These are phyloP conservation scores for Caenorhabditis afra DNA, from an alignment of 2,888 invertebrate genomes.

Conservation along the genomic window DNA sequence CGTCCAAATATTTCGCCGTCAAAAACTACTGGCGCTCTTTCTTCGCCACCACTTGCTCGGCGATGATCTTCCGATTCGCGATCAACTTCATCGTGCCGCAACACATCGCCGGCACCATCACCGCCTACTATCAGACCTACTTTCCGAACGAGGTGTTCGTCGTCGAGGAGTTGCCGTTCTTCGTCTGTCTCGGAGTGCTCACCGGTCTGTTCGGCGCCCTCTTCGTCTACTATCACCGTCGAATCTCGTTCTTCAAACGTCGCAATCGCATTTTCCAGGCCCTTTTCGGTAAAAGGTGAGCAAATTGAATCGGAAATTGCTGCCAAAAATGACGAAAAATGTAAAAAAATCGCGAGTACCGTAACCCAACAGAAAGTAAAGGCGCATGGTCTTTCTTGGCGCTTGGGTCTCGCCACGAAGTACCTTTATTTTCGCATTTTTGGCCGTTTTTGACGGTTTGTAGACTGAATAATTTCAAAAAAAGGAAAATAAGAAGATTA, in stretches of 20 bases:
- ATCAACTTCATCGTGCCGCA: slow-evolving; percentile 89
- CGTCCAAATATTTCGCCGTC: slow-evolving; percentile 97
- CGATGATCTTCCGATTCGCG: slow-evolving; percentile 90
- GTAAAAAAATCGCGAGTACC: neutral
- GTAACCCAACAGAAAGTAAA: no score
- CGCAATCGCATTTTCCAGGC: slow-evolving; percentile 65
- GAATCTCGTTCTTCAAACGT: slow-evolving; percentile 65
- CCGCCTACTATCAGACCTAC: slow-evolving; percentile 87
- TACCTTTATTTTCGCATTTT: no score
- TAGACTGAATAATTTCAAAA: no score
- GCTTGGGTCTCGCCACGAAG: no score
- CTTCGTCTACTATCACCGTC: slow-evolving; percentile 69
- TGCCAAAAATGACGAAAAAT: neutral
- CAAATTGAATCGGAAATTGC: no score
- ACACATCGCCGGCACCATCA: slow-evolving; percentile 77
- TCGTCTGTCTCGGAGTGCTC: slow-evolving; percentile 88
- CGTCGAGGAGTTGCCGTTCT: slow-evolving; percentile 94
- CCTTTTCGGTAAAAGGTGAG: slow-evolving; percentile 69
- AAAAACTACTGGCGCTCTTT: slow-evolving; percentile 92
- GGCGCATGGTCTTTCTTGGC: no score
- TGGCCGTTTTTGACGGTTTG: no score
- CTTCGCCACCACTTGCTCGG: slow-evolving; percentile 74
- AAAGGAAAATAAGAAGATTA: no score
- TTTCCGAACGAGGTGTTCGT: slow-evolving; percentile 89
- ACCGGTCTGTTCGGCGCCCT: slow-evolving; percentile 71